Percentiles rank a stretch among this genome's conserved stretches.
These are phyloP conservation scores for Amphimedon queenslandica DNA, from an alignment of 37 sponge, comb jelly and placozoan species.

Conservation along the genomic window DNA sequence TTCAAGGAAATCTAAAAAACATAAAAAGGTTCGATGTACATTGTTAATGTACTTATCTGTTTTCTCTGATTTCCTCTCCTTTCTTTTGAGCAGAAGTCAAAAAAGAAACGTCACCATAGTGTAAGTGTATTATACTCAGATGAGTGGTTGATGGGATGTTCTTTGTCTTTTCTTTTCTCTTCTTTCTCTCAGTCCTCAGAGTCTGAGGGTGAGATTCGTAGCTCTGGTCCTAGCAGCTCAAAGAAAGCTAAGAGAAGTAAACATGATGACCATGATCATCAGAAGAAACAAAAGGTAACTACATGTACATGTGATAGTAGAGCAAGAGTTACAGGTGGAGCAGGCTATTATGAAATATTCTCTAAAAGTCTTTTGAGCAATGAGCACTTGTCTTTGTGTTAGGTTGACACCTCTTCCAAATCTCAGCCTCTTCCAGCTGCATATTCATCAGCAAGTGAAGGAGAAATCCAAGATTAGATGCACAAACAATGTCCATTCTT, in stretches of 20 bases:
- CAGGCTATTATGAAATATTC: too few species aligned
- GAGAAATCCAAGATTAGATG: constrained; percentile 25
- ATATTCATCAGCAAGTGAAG: constrained; percentile 54
- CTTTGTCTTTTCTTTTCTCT: not conserved
- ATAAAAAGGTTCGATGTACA: constrained; percentile 52
- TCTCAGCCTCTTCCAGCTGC: too few species aligned
- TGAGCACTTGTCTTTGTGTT: too few species aligned
- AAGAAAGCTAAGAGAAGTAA: not conserved
- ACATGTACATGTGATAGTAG: too few species aligned
- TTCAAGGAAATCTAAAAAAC: constrained; percentile 32
- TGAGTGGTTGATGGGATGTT: too few species aligned
- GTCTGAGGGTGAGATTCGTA: constrained; percentile 37
- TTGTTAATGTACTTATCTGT: not conserved
- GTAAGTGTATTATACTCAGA: constrained; percentile 37
- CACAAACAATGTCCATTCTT: too few species aligned
- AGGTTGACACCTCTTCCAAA: too few species aligned
- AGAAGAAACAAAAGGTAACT: constrained; percentile 45
- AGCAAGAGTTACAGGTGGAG: too few species aligned
- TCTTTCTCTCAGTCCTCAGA: constrained; percentile 17
- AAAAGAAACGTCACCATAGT: constrained; percentile 49
- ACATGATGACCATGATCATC: not conserved
- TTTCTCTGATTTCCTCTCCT: not conserved
- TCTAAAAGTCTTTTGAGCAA: too few species aligned
- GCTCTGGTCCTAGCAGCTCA: not conserved
- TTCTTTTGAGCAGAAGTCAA: constrained; percentile 38